Evolutionary conservation across 2,797 vertebrate genomes (phyloP).

Genomic region (Chelmon rostratus): DNA sequence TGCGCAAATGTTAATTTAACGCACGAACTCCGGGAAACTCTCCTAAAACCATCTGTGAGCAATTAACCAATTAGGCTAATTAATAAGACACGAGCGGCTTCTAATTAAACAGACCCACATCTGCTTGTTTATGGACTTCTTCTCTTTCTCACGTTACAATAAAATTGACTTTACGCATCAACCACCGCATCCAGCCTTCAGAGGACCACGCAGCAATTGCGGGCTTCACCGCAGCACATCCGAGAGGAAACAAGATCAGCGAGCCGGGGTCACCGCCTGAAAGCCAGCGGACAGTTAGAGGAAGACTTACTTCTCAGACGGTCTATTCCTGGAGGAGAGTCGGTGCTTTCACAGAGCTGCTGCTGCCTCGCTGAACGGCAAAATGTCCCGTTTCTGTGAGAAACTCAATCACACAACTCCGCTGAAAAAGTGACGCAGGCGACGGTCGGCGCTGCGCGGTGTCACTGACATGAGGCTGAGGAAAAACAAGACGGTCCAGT

Average conservation of each 20-base stretch:
- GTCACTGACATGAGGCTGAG: slow-evolving; percentile 58
- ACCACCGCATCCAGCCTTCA: background rate
- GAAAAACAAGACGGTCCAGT: slow-evolving; percentile 43
- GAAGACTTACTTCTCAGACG: slow-evolving; percentile 65
- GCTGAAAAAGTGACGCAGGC: slow-evolving; percentile 67
- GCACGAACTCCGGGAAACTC: background rate
- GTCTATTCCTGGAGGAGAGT: slow-evolving; percentile 47
- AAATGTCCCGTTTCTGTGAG: background rate
- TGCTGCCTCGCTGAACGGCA: slow-evolving; percentile 39
- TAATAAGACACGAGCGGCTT: slow-evolving; percentile 15
- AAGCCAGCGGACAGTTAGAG: background rate
- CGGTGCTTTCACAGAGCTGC: slow-evolving; percentile 13
- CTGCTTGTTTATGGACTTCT: slow-evolving; percentile 18
- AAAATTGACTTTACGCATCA: background rate
- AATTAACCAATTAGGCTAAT: slow-evolving; percentile 9
- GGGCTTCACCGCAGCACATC: slow-evolving; percentile 8
- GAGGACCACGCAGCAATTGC: slow-evolving; percentile 10
- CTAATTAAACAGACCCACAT: slow-evolving; percentile 2
- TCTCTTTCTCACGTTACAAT: background rate
- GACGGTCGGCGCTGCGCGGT: slow-evolving; percentile 28
- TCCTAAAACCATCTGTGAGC: background rate
- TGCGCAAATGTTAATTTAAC: background rate
- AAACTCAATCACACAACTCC: slow-evolving; percentile 41
- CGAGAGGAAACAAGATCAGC: background rate
- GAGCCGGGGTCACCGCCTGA: background rate